Evolutionary conservation across 1,140 invertebrate species (phyloP).

Genomic region (Temnothorax curvispinosus): DNA sequence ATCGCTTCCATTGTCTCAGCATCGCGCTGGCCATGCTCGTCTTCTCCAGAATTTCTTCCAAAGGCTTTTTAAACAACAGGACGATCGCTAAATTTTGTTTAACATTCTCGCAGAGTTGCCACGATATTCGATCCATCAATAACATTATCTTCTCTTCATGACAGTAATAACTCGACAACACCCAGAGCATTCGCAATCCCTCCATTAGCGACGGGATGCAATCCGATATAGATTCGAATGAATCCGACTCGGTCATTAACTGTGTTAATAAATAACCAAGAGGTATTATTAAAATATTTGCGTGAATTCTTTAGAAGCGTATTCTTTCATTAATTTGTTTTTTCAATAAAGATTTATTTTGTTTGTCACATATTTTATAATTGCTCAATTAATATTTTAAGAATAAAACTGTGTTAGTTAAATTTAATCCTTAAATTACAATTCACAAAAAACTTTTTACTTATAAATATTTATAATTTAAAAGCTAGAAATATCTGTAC

Average conservation of each 20-base stretch:
- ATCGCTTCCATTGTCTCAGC: slow-evolving; percentile 91
- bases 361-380: not conserved
- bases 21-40: slow-evolving; percentile 88
- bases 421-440: not conserved
- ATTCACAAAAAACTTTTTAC: not conserved
- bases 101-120: slow-evolving; percentile 92
- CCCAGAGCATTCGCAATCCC: slow-evolving; percentile 94
- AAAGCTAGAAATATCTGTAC: not conserved
- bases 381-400: not conserved
- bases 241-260: slow-evolving; percentile 90
- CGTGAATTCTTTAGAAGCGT: not conserved
- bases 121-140: slow-evolving; percentile 92
- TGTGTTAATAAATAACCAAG: slow-evolving; percentile 75
- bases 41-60: slow-evolving; percentile 85
- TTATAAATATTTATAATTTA: not conserved
- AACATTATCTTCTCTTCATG: slow-evolving; percentile 91
- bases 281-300: not conserved
- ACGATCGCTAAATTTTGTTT: slow-evolving; percentile 90
- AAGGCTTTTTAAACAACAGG: slow-evolving; percentile 89
- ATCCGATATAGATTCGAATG: slow-evolving; percentile 90
- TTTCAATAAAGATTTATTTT: not conserved
- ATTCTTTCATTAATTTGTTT: not conserved
- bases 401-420: not conserved
- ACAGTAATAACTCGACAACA: slow-evolving; percentile 91
- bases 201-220: slow-evolving; percentile 92